A percentile compares a stretch with the other conserved stretches of the same genome.
Conservation (phyloP, 1,140 invertebrate genomes). For the Pseudachorutes palmiensis region DNA sequence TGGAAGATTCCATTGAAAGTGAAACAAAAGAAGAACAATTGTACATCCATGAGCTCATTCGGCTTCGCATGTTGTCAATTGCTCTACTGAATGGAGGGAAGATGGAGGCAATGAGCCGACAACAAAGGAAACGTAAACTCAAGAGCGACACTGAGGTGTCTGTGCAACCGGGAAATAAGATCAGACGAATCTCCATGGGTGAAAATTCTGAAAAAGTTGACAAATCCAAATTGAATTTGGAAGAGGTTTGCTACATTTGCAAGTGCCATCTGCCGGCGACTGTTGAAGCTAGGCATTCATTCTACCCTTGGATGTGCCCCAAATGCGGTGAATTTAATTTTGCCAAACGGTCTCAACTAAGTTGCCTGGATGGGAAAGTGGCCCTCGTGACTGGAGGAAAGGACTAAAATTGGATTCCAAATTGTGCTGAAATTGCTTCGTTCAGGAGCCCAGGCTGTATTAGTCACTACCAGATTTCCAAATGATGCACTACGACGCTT, state of each 20-base stretch:
- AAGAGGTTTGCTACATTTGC: background rate
- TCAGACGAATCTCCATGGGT: background rate
- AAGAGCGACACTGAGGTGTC: background rate
- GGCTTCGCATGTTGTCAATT: background rate
- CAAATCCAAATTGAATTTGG: background rate
- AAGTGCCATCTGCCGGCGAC: background rate
- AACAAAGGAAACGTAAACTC: background rate
- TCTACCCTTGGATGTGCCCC: constrained; percentile 8
- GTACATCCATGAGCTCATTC: background rate
- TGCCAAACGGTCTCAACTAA: constrained; percentile 10
- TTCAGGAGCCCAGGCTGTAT: constrained; percentile 17
- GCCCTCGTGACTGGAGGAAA: constrained; percentile 36
- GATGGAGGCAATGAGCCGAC: background rate
- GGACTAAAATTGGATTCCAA: constrained; percentile 36
- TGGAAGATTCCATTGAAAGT: background rate
- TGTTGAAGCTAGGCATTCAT: background rate
- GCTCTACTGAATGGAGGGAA: background rate
- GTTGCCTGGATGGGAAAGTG: constrained; percentile 20
- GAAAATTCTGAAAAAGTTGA: background rate
- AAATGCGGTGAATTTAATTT: constrained; percentile 24
- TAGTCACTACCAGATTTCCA: constrained; percentile 35
- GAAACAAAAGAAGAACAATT: background rate
- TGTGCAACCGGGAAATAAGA: background rate
- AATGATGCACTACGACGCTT: constrained; percentile 26
- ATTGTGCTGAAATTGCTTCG: constrained; percentile 31